Evolutionary conservation across 2,888 invertebrate genomes (phyloP).

Genomic region (Orthosia gothica): DNA sequence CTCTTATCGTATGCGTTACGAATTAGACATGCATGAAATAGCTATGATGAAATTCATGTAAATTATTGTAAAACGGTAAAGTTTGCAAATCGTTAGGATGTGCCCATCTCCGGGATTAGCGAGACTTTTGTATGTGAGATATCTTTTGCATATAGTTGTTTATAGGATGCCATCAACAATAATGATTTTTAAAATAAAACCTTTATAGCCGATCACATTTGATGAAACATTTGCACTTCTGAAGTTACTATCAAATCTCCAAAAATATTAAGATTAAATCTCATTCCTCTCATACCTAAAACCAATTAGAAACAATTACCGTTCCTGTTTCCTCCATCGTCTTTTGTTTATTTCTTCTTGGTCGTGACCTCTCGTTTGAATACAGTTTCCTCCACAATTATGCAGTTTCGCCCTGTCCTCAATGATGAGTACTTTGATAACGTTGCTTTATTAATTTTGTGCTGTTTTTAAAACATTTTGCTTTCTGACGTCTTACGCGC

Average conservation of each 20-base stretch:
- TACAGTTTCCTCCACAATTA: slow-evolving; percentile 39
- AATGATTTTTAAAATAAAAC: not conserved
- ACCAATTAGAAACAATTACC: slow-evolving; percentile 30
- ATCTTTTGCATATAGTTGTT: not conserved
- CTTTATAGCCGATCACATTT: not conserved
- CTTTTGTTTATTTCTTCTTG: slow-evolving; percentile 26
- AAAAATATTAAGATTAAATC: slow-evolving; percentile 17
- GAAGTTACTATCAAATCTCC: not conserved
- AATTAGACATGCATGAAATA: slow-evolving; percentile 51
- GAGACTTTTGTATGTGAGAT: slow-evolving; percentile 9
- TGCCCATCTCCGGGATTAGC: slow-evolving; percentile 10
- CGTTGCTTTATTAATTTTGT: slow-evolving; percentile 53
- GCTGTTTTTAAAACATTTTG: slow-evolving; percentile 33
- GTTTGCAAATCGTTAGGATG: slow-evolving; percentile 42
- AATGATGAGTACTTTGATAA: slow-evolving; percentile 44
- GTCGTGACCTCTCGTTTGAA: slow-evolving; percentile 54
- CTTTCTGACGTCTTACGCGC: slow-evolving; percentile 13
- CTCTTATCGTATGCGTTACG: slow-evolving; percentile 36
- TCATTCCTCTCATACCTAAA: not conserved
- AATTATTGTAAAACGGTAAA: slow-evolving; percentile 55
- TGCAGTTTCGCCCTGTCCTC: slow-evolving; percentile 30
- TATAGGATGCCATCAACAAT: not conserved
- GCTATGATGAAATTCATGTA: slow-evolving; percentile 47
- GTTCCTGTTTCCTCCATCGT: slow-evolving; percentile 14
- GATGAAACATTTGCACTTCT: not conserved